Base-by-base conservation (phyloP, 2,797 vertebrate genomes). In the Champsocephalus esox region DNA sequence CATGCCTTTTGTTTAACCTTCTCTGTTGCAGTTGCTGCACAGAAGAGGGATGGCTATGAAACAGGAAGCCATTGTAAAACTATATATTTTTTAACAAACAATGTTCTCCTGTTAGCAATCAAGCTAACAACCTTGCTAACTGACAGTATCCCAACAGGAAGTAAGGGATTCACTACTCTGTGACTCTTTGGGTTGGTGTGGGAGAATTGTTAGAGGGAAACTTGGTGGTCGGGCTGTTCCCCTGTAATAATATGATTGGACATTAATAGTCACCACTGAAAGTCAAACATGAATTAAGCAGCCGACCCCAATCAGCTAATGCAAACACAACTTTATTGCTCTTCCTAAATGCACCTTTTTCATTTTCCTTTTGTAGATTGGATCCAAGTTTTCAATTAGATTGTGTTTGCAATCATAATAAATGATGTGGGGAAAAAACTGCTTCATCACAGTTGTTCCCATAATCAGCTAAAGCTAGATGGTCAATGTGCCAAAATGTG, bases 341-440 rank as follows among this genome's bases (percentile, higher is more conserved):
- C 69, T 4, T 64, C 41, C 34, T 13, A 38, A 41, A 58, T 63
- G 11, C 16, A 34, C 24, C 17, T 38, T 61, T 59, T 51, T 65
- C 12, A 50, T 66, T 62, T 52, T 52, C 41, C 16, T n/a, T 52
- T 43, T 69, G 41, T 11, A 62, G 8, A 41, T 57, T 32, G 12
- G 32, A 66, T 67, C 72, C 12, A 67, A 64, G 16, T 65, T 80
- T 70, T 58, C 1, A 24, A 57, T 46, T 28, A 60, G 14, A 60
- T 50, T 64, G 48, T 48, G 12, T 80, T 59, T 32, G 10, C 49
- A 52, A 44, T 73, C 14, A 51, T 48, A 66, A 10, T 63, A 49
- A 44, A 19, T 43, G 5, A 24, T 58, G 57, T 48, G 38, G 46
- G 60, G 68, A 11, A 62, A 62, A 71, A 16, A 38, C 19, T 41